Evolutionary conservation across 2,888 invertebrate species (phyloP).

Genomic region (Amiota communis): DNA sequence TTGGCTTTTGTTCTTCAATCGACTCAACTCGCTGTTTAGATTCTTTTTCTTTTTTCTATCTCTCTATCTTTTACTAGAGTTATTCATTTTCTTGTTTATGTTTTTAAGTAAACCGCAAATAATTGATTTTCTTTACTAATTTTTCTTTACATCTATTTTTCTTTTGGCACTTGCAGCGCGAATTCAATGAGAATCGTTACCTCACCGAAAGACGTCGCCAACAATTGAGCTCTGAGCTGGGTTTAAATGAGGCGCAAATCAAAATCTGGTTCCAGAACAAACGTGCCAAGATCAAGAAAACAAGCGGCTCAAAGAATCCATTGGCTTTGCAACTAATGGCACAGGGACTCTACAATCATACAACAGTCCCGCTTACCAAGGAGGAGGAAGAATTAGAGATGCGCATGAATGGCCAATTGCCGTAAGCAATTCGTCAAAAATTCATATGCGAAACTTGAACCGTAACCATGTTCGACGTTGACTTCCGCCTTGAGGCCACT

Average conservation of each 20-base stretch:
- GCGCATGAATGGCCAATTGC: conserved; percentile 73
- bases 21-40: too few species aligned
- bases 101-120: conserved; percentile 65
- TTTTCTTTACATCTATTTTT: conserved; percentile 29
- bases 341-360: conserved; percentile 94
- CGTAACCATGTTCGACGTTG: background rate
- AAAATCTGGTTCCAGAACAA: conserved; percentile 99
- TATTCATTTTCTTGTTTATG: background rate
- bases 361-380: conserved; percentile 82
- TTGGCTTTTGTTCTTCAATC: conserved; percentile 26
- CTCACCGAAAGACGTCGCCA: conserved; percentile 93
- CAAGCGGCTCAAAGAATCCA: conserved; percentile 87
- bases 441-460: background rate
- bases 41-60: conserved; percentile 3
- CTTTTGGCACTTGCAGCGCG: conserved; percentile 76
- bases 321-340: conserved; percentile 93
- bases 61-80: background rate
- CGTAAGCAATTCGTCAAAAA: conserved; percentile 49
- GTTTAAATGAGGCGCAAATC: conserved; percentile 96
- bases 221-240: conserved; percentile 90
- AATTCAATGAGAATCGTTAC: conserved; percentile 94
- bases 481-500: conserved; percentile 19
- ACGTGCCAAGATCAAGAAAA: conserved; percentile 96
- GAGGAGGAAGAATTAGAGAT: conserved; percentile 82
- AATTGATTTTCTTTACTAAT: conserved; percentile 65